These are phyloP conservation scores for Catostomus latipinnis DNA, from an alignment of 2,797 vertebrate genomes.

Conservation along the genomic window DNA sequence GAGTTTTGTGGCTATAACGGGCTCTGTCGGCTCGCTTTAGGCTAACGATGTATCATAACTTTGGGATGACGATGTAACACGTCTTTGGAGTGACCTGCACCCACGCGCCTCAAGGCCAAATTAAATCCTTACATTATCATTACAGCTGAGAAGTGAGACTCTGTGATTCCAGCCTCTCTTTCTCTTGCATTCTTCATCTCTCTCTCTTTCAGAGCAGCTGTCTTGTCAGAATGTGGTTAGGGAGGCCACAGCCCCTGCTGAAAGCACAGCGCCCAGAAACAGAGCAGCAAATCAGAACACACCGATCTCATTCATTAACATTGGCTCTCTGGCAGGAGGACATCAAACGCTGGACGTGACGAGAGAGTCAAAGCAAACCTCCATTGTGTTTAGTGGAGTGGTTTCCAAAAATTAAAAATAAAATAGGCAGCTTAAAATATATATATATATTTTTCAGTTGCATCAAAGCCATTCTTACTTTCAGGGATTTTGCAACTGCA, in stretches of 20 bases:
- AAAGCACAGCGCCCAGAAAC: constrained; percentile 60
- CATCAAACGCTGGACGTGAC: constrained; percentile 71
- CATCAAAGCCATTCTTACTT: constrained; percentile 16
- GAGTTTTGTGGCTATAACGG: constrained; percentile 42
- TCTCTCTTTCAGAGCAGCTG: constrained; percentile 60
- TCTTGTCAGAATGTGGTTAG: constrained; percentile 60
- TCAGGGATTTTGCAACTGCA: constrained; percentile 6
- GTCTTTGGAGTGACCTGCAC: constrained; percentile 61
- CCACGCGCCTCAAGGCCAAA: constrained; percentile 50
- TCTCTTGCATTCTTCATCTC: constrained; percentile 53
- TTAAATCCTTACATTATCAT: constrained; percentile 57
- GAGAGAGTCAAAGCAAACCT: constrained; percentile 66
- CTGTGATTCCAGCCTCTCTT: neutral
- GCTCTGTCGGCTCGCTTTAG: constrained; percentile 61
- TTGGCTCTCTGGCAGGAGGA: constrained; percentile 65
- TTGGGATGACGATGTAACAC: constrained; percentile 47
- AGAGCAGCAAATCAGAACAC: constrained; percentile 64
- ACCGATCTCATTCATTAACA: constrained; percentile 75
- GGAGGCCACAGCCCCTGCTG: constrained; percentile 61
- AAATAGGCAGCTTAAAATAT: neutral
- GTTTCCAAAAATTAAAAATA: constrained; percentile 6
- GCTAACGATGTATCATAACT: constrained; percentile 61
- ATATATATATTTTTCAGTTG: constrained; percentile 17
- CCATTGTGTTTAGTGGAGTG: constrained; percentile 64
- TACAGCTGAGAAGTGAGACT: constrained; percentile 52